A percentile compares a stretch with the other conserved stretches of the same genome.
phyloP scores from a whole-genome alignment of 2,113 vertebrate genomes.

The Sclerurus mexicanus region DNA sequence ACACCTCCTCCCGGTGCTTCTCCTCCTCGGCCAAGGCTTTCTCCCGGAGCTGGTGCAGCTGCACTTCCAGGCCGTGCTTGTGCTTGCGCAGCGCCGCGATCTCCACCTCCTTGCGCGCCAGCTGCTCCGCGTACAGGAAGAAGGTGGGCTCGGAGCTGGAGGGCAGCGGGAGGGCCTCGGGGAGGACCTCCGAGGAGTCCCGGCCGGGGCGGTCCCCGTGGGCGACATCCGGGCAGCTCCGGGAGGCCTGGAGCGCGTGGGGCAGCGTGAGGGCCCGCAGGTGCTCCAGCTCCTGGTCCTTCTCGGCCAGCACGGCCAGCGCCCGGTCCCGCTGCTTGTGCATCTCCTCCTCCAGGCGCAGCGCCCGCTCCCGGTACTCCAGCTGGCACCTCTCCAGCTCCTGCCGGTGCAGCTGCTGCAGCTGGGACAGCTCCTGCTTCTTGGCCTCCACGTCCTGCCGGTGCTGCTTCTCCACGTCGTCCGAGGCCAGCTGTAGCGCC shows the following conservation, averaged over 20 bases:
- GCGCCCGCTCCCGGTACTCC: conserved; percentile 78
- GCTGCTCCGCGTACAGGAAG: conserved; percentile 90
- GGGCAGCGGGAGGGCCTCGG: conserved; percentile 73
- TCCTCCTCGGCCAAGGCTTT: conserved; percentile 76
- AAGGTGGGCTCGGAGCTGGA: conserved; percentile 80
- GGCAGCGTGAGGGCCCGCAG: conserved; percentile 67
- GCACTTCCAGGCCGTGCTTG: conserved; percentile 81
- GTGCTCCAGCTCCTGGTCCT: conserved; percentile 89
- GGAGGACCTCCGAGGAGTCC: conserved; percentile 53
- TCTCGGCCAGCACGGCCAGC: conserved; percentile 87
- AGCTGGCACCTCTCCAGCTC: conserved; percentile 79
- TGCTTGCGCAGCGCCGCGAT: conserved; percentile 77
- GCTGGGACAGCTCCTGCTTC: conserved; percentile 63
- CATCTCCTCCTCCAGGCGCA: conserved; percentile 89
- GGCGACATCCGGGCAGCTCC: fast-evolving
- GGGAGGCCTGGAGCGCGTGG: conserved; percentile 10
- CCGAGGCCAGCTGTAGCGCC: conserved; percentile 81
- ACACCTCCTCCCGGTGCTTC: conserved; percentile 75
- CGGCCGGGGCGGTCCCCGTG: neutral
- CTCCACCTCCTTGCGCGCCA: conserved; percentile 90
- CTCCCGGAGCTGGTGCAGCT: conserved; percentile 81
- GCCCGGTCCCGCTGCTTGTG: conserved; percentile 90
- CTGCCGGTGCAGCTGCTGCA: conserved; percentile 83
- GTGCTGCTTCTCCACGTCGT: conserved; percentile 77
- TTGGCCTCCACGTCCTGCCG: conserved; percentile 72